Percentiles rank a stretch among this genome's conserved stretches.
phyloP scores from a whole-genome alignment of 2,888 invertebrate species.

The Conchocele bisecta region DNA sequence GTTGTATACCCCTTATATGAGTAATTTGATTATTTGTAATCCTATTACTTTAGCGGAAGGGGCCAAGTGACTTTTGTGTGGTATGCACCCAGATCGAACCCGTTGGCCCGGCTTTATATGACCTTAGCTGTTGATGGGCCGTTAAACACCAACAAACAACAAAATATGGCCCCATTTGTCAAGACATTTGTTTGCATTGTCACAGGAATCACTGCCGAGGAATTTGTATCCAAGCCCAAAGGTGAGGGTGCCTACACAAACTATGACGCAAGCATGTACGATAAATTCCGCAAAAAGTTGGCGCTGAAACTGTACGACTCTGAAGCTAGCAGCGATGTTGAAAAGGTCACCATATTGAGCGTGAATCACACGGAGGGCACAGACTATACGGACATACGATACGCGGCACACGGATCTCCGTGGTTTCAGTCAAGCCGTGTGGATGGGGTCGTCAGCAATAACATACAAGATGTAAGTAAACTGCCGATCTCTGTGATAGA shows the following conservation, averaged over 20 bases:
- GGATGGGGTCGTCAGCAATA: constrained; percentile 91
- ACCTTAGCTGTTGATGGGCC: too few species aligned
- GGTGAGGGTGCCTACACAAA: constrained; percentile 18
- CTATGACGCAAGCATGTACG: constrained; percentile 89
- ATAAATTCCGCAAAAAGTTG: constrained; percentile 94
- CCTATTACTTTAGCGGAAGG: too few species aligned
- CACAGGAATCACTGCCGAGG: constrained; percentile 94
- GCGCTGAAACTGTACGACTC: constrained; percentile 91
- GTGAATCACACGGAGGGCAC: constrained; percentile 90
- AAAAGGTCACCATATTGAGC: constrained; percentile 98
- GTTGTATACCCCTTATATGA: too few species aligned
- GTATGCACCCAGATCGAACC: too few species aligned
- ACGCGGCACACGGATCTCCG: constrained; percentile 97
- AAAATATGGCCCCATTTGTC: too few species aligned
- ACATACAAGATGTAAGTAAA: constrained; percentile 68
- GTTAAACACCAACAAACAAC: too few species aligned
- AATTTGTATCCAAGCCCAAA: constrained; percentile 88
- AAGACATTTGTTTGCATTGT: too few species aligned
- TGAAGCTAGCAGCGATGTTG: constrained; percentile 90
- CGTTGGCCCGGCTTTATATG: too few species aligned
- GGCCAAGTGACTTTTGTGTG: too few species aligned
- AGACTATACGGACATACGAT: constrained; percentile 92
- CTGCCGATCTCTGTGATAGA: too few species aligned
- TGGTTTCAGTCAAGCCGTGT: constrained; percentile 96
- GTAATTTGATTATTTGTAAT: too few species aligned